Conservation (phyloP, 2,888 invertebrate species). For the Perizoma flavofasciatum region DNA sequence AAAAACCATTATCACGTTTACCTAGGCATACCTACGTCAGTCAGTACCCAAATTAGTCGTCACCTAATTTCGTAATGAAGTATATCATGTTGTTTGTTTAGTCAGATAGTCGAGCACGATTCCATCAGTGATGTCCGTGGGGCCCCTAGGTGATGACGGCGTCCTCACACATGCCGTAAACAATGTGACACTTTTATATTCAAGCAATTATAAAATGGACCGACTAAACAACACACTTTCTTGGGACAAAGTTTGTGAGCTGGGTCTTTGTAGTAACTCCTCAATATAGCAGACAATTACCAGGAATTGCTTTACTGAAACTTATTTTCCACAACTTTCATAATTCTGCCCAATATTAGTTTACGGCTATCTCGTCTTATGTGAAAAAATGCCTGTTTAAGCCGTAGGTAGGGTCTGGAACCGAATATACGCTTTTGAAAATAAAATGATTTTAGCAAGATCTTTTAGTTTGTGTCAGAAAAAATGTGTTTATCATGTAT, state of each 20-base stretch:
- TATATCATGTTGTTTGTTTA: constrained; percentile 35
- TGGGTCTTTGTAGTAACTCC: too few relatives aligned
- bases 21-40: constrained; percentile 24
- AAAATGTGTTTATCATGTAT: too few relatives aligned
- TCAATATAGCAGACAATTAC: too few relatives aligned
- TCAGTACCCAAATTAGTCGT: constrained; percentile 18
- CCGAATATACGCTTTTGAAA: too few relatives aligned
- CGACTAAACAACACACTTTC: constrained; percentile 41
- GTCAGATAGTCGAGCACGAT: constrained; percentile 30
- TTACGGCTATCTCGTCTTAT: too few relatives aligned
- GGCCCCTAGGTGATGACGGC: constrained; percentile 26
- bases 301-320: too few relatives aligned
- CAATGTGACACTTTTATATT: constrained; percentile 49
- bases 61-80: constrained; percentile 30
- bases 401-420: too few relatives aligned
- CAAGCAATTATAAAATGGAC: constrained; percentile 55
- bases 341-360: too few relatives aligned
- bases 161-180: constrained; percentile 32
- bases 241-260: constrained; percentile 19
- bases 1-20: constrained; percentile 27
- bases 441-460: too few relatives aligned
- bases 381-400: too few relatives aligned
- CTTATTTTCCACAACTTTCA: too few relatives aligned
- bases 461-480: too few relatives aligned
- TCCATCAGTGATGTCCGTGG: constrained; percentile 21